Evolutionary conservation across 1,140 invertebrate genomes (phyloP), one percentile per base, ranked within the genome.

Genomic region (Eriocheir sinensis): DNA sequence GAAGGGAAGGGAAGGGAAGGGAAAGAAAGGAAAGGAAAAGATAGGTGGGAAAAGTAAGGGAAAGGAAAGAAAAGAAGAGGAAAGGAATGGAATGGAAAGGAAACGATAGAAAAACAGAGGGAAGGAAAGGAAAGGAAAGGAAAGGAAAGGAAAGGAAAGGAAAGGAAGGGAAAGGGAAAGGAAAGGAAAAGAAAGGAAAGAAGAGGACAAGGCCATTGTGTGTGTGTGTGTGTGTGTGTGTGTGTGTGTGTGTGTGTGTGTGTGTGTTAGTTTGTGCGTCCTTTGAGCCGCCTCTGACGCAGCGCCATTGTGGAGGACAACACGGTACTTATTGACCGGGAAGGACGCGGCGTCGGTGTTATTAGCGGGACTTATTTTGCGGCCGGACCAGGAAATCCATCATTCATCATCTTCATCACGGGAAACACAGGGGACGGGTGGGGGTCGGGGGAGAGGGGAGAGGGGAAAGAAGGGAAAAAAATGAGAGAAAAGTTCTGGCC

Each of bases 351-450:
- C 34, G 89, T 32, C 21, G 48, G 48, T 44, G 89, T 89, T 93
- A 83, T 93, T 93, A 86, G 91, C 41, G 91, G 80, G 91, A 85
- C 91, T 93, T 83, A 83, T 93, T 93, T 53, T 93, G 91, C 91
- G 91, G 91, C 80, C 44, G 41, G 80, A 86, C 91, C 91, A 86
- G 91, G 91, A 93, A 85, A 85, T 86, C 91, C 91, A 93, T 93
- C 91, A 93, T 93, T 93, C 79, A 93, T 93, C 91, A 93, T 93
- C 91, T n/a, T 40, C 91, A 93, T 44, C 91, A 93, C 91, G 38
- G 86, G 15, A 44, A 83, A 83, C 34, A 81, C 36, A 53, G 88
- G n/a, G 88, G 53, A 30, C 4, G 12, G n/a, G 34, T 89, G 88
- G n/a, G 88, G 53, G 41, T 15, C 30, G n/a, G 34, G 27, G 27